A percentile compares a stretch with the other conserved stretches of the same genome.
These are phyloP conservation scores for Sceliomorpha sp. DNA, from an alignment of 2,888 invertebrate genomes.

Conservation along the genomic window DNA sequence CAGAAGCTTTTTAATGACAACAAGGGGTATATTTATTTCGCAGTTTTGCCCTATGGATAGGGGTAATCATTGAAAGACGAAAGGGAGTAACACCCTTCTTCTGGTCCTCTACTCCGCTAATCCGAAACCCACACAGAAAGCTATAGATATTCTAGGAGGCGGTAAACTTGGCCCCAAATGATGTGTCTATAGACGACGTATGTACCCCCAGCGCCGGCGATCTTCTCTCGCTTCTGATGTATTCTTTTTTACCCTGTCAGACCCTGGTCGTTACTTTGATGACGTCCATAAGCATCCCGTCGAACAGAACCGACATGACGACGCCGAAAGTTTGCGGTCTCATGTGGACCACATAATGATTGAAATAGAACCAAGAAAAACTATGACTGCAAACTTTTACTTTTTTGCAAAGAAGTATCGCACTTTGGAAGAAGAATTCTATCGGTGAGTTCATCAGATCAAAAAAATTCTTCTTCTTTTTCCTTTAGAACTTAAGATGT, in stretches of 20 bases:
- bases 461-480: too few species aligned
- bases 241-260: slow-evolving; percentile 7
- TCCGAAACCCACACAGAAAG: slow-evolving; percentile 64
- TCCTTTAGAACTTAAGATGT: too few species aligned
- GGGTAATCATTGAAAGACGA: slow-evolving; percentile 67
- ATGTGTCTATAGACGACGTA: slow-evolving; percentile 15
- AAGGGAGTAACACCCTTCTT: slow-evolving; percentile 55
- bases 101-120: slow-evolving; percentile 56
- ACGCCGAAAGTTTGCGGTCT: slow-evolving; percentile 19
- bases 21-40: slow-evolving; percentile 62
- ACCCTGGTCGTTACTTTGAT: slow-evolving; percentile 11
- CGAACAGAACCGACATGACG: slow-evolving; percentile 10
- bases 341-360: slow-evolving; percentile 3
- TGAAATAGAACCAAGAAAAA: background rate
- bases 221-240: slow-evolving; percentile 7
- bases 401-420: too few species aligned
- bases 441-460: too few species aligned
- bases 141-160: slow-evolving; percentile 39
- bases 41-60: slow-evolving; percentile 54
- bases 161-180: slow-evolving; percentile 16
- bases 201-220: slow-evolving; percentile 9
- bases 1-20: slow-evolving; percentile 36
- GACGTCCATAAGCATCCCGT: slow-evolving; percentile 12
- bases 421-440: too few species aligned
- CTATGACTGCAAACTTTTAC: too few species aligned